Percentiles rank a stretch among this genome's conserved stretches.
phyloP scores from a whole-genome alignment of 2,113 vertebrate genomes.

The Dipodomys stephensi region DNA sequence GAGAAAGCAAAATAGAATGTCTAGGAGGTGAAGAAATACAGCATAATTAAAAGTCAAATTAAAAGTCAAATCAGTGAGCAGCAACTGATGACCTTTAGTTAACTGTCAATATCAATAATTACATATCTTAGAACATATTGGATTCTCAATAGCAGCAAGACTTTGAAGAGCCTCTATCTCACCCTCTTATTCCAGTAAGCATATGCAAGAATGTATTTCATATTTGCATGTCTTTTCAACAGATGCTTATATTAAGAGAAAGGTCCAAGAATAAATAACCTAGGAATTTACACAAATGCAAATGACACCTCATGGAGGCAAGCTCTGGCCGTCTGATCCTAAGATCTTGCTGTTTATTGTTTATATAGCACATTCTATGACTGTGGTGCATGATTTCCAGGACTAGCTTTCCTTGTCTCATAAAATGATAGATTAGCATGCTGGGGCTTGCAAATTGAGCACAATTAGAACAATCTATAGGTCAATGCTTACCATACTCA shows the following conservation, averaged over 20 bases:
- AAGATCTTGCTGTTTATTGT: neutral
- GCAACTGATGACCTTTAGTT: constrained; percentile 9
- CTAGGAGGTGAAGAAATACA: neutral
- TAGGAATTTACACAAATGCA: neutral
- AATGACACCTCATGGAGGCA: constrained; percentile 15
- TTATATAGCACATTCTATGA: neutral
- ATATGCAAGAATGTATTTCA: neutral
- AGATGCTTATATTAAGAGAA: neutral
- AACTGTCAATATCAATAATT: constrained; percentile 21
- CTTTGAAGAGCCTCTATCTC: neutral
- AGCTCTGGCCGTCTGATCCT: neutral
- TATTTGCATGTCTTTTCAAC: neutral
- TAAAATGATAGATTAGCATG: constrained; percentile 50
- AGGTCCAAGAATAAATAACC: neutral
- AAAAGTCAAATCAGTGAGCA: neutral
- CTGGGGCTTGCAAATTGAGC: constrained; percentile 13
- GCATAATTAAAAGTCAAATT: constrained; percentile 45
- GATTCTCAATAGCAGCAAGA: neutral
- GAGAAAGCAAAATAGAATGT: constrained; percentile 36
- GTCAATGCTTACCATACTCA: neutral
- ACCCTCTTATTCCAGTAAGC: neutral
- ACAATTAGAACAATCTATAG: constrained; percentile 1
- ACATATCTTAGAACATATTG: constrained; percentile 17
- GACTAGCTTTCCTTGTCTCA: constrained; percentile 27
- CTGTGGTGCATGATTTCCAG: neutral